Evolutionary conservation across 1,140 invertebrate genomes (phyloP).

Genomic region (Coelopa frigida): DNA sequence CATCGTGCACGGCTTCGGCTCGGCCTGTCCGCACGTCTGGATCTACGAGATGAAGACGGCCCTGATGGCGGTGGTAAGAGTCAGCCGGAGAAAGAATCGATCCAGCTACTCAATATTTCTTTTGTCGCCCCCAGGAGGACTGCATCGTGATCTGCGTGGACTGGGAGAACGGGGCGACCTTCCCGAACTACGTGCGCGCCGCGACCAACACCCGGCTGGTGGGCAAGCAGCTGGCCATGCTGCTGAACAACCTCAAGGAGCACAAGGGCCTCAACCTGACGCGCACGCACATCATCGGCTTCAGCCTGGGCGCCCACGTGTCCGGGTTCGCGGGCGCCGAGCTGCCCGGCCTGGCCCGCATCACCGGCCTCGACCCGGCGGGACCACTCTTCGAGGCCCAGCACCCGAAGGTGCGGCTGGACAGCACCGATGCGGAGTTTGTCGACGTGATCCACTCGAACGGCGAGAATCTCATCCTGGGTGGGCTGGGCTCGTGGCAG

Average conservation of each 20-base stretch:
- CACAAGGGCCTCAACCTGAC: constrained; percentile 39
- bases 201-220: constrained; percentile 89
- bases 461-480: constrained; percentile 78
- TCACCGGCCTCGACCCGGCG: constrained; percentile 85
- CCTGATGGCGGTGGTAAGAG: constrained; percentile 73
- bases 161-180: constrained; percentile 84
- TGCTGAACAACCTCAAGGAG: constrained; percentile 50
- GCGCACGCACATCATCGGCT: constrained; percentile 84
- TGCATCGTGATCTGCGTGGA: constrained; percentile 89
- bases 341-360: constrained; percentile 72
- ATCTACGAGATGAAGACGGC: constrained; percentile 88
- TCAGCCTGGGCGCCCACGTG: constrained; percentile 84
- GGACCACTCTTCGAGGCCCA: constrained; percentile 84
- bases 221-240: constrained; percentile 78
- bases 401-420: constrained; percentile 70
- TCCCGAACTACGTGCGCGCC: constrained; percentile 89
- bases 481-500: constrained; percentile 75
- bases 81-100: background rate
- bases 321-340: constrained; percentile 88
- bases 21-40: constrained; percentile 83
- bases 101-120: background rate
- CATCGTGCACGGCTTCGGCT: constrained; percentile 91
- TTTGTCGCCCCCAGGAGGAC: constrained; percentile 58
- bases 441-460: constrained; percentile 95
- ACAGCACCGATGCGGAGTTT: constrained; percentile 78